These are phyloP conservation scores for Chloromyia formosa DNA, from an alignment of 2,888 invertebrate species.

Conservation along the genomic window DNA sequence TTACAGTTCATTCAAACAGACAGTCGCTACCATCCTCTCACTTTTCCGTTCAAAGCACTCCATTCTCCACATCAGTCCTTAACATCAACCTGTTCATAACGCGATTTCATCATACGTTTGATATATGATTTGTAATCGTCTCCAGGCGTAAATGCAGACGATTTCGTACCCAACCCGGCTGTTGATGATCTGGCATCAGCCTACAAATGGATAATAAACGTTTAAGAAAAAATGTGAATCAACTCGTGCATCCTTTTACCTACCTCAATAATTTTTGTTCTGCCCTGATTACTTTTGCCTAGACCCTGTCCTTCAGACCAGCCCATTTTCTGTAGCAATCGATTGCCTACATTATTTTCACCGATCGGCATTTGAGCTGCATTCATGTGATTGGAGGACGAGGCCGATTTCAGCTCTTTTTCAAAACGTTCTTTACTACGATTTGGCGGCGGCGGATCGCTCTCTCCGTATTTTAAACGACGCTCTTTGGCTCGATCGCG, in stretches of 20 bases:
- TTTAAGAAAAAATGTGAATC: not conserved
- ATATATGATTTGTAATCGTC: conserved; percentile 64
- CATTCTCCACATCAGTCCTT: conserved; percentile 48
- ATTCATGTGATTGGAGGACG: conserved; percentile 60
- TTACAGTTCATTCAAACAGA: no score
- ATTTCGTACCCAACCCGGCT: conserved; percentile 87
- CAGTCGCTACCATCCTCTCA: no score
- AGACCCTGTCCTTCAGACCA: conserved; percentile 98
- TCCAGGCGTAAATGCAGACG: conserved; percentile 57
- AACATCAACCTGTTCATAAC: conserved; percentile 61
- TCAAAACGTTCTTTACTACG: conserved; percentile 77
- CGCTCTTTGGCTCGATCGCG: conserved; percentile 97
- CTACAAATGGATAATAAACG: conserved; percentile 49
- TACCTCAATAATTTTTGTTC: conserved; percentile 92
- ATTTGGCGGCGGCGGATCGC: conserved; percentile 80
- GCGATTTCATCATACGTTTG: conserved; percentile 64
- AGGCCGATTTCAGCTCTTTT: conserved; percentile 65
- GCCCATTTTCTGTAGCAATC: conserved; percentile 97
- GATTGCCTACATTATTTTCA: conserved; percentile 92
- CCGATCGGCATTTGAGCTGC: conserved; percentile 67
- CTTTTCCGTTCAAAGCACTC: no score
- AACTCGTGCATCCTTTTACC: conserved; percentile 47
- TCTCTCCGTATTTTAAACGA: conserved; percentile 90
- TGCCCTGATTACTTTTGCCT: conserved; percentile 91
- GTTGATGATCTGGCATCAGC: conserved; percentile 69